Base-by-base conservation (phyloP, 2,113 vertebrate genomes). In the Peromyscus californicus region DNA sequence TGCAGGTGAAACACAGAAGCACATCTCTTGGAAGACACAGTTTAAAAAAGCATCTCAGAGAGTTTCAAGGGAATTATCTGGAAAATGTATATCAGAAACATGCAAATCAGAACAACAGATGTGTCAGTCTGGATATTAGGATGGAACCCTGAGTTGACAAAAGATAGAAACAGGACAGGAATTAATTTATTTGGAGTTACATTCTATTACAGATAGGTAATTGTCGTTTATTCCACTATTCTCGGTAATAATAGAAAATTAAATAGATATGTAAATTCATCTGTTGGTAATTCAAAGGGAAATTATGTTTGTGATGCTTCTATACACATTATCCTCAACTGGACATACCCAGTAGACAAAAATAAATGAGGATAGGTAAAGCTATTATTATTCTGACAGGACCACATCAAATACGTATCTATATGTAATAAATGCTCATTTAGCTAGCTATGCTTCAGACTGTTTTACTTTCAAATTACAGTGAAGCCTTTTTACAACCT, bases 221-320 rank as follows among this genome's bases (percentile, higher is more conserved):
- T 70, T 85, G 22, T 79, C 39, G 67, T 42, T 87, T 33, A 78
- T 26, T 88, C 91, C 65, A 12, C 61, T 95, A 61, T 69, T 96
- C 75, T 96, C 39, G 82, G 36, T 65, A 88, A 75, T 17, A 89
- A 75, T 17, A 89, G 36, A 94, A 24, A 74, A 89, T 91, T 95
- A 93, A 96, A 93, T 95, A 29, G 72, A 74, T 91, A 91, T 45
- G 29, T 82, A 92, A 82, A 75, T 92, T 80, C 92, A 80, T 93
- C 45, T 95, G 90, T 79, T 83, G 67, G 61, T 65, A 96, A 92
- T 80, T 95, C 88, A 78, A 88, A 95, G 84, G 29, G 48, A 96
- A n/a, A 67, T 93, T 94, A 96, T 84, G 33, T 84, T 96, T 83
- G 84, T 7, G 59, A 67, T 96, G 33, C 15, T 76, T 96, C 39